Percentiles rank a stretch among this genome's conserved stretches.
These are phyloP conservation scores for Globia sparganii DNA, from an alignment of 2,888 invertebrate genomes.

Conservation along the genomic window DNA sequence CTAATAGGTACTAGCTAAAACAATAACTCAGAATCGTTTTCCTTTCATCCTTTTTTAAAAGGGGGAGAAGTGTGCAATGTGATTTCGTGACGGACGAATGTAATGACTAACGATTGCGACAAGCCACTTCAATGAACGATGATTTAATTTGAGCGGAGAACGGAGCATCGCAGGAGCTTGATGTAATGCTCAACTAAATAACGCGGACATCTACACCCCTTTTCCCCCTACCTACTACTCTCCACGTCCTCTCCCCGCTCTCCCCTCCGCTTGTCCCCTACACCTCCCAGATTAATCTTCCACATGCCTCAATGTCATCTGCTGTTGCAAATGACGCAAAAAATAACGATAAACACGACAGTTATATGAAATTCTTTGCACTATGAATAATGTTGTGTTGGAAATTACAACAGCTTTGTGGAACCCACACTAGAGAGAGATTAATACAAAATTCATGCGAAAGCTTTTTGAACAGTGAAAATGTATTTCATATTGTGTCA, in stretches of 20 bases:
- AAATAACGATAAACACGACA: constrained; percentile 80
- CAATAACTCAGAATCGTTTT: constrained; percentile 54
- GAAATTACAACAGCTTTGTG: constrained; percentile 9
- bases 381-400: constrained; percentile 48
- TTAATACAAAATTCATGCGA: neutral
- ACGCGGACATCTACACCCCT: constrained; percentile 76
- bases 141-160: constrained; percentile 82
- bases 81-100: constrained; percentile 66
- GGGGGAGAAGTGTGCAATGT: constrained; percentile 61
- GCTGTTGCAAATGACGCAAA: constrained; percentile 84
- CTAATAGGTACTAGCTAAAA: constrained; percentile 49
- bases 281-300: constrained; percentile 81
- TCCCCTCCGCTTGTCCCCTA: constrained; percentile 66
- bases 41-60: constrained; percentile 55
- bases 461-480: neutral
- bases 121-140: constrained; percentile 79
- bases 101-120: constrained; percentile 75
- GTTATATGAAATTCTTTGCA: constrained; percentile 68
- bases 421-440: neutral
- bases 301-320: constrained; percentile 86
- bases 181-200: constrained; percentile 85
- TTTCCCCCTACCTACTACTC: constrained; percentile 44
- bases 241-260: constrained; percentile 26
- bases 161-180: constrained; percentile 74
- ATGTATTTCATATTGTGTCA: neutral